Conservation (phyloP, 2,113 vertebrate genomes). For the Chaetodon auriga region DNA sequence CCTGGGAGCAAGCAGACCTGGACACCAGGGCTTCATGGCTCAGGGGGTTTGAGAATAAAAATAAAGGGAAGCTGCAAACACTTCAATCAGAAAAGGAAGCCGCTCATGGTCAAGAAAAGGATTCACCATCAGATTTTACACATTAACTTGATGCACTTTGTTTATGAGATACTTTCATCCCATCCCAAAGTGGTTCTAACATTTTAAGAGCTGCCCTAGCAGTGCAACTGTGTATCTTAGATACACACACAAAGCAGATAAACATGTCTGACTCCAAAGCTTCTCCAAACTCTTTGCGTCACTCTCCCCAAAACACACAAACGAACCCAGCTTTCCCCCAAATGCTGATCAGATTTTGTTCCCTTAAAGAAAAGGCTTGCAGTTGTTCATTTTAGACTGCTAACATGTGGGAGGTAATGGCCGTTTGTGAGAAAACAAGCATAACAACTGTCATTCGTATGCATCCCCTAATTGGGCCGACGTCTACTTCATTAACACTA, state of each 20-base stretch:
- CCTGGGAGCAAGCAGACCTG: conserved; percentile 88
- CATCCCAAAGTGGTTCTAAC: conserved; percentile 3
- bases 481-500: conserved; percentile 47
- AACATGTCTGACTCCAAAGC: conserved; percentile 24
- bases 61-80: not conserved
- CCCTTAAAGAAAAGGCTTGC: not conserved
- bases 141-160: not conserved
- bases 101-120: not conserved
- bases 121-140: not conserved
- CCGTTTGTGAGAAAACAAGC: conserved; percentile 35
- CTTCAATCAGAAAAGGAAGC: conserved; percentile 3
- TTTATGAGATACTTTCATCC: not conserved
- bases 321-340: not conserved
- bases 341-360: conserved; percentile 28
- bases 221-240: conserved; percentile 30
- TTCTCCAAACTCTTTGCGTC: conserved; percentile 37
- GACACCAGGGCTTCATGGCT: conserved; percentile 23
- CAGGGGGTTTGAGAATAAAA: not conserved
- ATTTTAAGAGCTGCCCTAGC: conserved; percentile 17
- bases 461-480: conserved; percentile 42
- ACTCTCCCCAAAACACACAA: conserved; percentile 17
- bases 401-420: conserved; percentile 39
- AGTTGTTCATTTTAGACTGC: conserved; percentile 34
- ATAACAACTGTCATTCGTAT: not conserved
- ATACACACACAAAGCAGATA: conserved; percentile 44